A percentile compares a stretch with the other conserved stretches of the same genome.
Conservation (phyloP, 2,888 invertebrate genomes). For the Aphodius sticticus region DNA sequence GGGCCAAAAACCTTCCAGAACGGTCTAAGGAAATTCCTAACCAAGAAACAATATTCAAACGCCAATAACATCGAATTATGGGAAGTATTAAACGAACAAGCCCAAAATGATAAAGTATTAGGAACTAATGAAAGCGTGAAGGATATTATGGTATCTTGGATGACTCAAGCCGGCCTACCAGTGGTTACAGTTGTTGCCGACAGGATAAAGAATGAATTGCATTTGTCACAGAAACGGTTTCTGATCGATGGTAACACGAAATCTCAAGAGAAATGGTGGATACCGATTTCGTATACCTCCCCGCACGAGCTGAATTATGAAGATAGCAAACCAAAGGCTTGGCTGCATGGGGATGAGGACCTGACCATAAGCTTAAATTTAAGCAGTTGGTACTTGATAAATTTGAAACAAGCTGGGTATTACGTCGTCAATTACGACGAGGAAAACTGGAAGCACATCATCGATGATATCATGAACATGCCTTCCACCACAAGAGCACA, state of each 20-base stretch:
- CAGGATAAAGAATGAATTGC: constrained; percentile 54
- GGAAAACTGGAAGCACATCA: constrained; percentile 66
- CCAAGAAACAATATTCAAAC: constrained; percentile 65
- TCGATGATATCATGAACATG: constrained; percentile 64
- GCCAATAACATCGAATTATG: constrained; percentile 76
- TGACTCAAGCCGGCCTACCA: constrained; percentile 73
- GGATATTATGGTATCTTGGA: constrained; percentile 75
- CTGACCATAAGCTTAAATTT: constrained; percentile 49
- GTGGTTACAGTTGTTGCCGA: constrained; percentile 66
- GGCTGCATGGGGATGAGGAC: constrained; percentile 61
- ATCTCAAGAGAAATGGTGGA: constrained; percentile 57
- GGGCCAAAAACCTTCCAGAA: constrained; percentile 68
- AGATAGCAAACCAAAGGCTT: constrained; percentile 49
- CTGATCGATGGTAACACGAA: constrained; percentile 41
- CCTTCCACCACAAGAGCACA: constrained; percentile 71
- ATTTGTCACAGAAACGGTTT: constrained; percentile 59
- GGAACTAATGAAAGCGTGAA: constrained; percentile 62
- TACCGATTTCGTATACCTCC: constrained; percentile 62
- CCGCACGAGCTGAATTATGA: constrained; percentile 43
- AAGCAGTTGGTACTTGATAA: constrained; percentile 69
- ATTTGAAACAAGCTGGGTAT: constrained; percentile 72
- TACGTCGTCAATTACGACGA: constrained; percentile 73
- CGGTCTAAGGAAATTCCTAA: constrained; percentile 64
- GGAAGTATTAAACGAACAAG: constrained; percentile 68
- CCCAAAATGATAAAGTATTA: constrained; percentile 56